Percentiles rank a stretch among this genome's conserved stretches.
Conservation (phyloP, 2,888 invertebrate genomes). For the Patella caerulea region DNA sequence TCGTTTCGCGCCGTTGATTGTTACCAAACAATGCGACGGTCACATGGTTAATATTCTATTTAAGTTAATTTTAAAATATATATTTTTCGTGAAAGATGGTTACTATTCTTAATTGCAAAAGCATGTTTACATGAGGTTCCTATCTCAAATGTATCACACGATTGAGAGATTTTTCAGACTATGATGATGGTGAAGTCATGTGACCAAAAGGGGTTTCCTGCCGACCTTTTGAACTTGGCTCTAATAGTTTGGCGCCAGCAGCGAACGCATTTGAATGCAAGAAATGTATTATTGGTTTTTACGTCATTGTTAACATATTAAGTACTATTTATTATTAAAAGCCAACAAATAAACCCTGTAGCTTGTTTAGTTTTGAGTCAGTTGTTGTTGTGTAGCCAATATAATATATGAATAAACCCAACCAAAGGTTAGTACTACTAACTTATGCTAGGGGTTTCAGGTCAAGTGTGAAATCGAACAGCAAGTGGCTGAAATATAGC, state of each 20-base stretch:
- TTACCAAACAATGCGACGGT: slow-evolving; percentile 25
- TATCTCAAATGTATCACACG: slow-evolving; percentile 62
- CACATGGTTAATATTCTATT: slow-evolving; percentile 24
- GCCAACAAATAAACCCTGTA: too few species aligned
- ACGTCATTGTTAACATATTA: too few species aligned
- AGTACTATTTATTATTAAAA: too few species aligned
- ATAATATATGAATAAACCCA: too few species aligned
- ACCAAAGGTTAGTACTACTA: too few species aligned
- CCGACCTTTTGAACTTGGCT: slow-evolving; percentile 63
- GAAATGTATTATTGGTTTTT: too few species aligned
- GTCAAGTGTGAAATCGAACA: too few species aligned
- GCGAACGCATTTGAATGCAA: too few species aligned
- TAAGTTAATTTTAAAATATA: slow-evolving; percentile 17
- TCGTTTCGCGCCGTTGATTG: slow-evolving; percentile 42
- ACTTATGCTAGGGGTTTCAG: too few species aligned
- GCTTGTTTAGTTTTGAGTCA: too few species aligned
- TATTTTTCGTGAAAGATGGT: slow-evolving; percentile 9
- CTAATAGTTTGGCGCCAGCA: slow-evolving; percentile 15
- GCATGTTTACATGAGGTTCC: slow-evolving; percentile 55
- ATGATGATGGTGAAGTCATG: slow-evolving; percentile 65
- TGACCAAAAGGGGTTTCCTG: slow-evolving; percentile 61
- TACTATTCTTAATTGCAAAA: slow-evolving; percentile 24
- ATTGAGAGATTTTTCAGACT: slow-evolving; percentile 58
- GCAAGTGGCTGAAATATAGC: too few species aligned
- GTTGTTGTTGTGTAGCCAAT: too few species aligned